A percentile compares a stretch with the other conserved stretches of the same genome.
Conservation (phyloP, 2,888 invertebrate species). For the Desoria tigrina region DNA sequence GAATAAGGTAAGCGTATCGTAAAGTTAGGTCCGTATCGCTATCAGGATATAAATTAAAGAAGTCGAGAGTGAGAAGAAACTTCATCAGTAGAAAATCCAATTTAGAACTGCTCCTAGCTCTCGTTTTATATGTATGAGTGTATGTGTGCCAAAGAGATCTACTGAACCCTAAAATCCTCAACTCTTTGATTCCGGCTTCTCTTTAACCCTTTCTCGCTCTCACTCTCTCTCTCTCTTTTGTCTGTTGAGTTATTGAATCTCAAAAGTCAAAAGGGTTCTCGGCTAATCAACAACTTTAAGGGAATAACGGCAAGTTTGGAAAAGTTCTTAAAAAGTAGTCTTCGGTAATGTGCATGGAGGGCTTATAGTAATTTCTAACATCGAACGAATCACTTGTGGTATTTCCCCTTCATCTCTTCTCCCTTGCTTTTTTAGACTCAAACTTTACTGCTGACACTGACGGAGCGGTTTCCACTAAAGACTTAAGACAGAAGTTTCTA, state of each 20-base stretch:
- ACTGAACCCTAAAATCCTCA: neutral
- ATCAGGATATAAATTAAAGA: constrained; percentile 19
- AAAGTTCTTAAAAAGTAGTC: constrained; percentile 8
- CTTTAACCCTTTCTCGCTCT: no score
- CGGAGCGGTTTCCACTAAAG: constrained; percentile 8
- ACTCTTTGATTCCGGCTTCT: constrained; percentile 16
- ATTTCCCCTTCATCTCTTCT: neutral
- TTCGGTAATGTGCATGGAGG: neutral
- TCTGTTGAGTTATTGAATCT: constrained; percentile 21
- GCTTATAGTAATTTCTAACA: neutral
- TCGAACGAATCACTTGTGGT: constrained; percentile 12
- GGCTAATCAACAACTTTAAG: constrained; percentile 24
- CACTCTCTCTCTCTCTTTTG: no score
- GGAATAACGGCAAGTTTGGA: constrained; percentile 15
- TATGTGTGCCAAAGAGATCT: constrained; percentile 9
- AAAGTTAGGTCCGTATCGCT: constrained; percentile 3
- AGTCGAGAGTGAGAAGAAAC: constrained; percentile 1
- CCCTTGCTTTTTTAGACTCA: constrained; percentile 2
- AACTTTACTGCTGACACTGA: constrained; percentile 25
- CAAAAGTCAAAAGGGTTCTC: constrained; percentile 19
- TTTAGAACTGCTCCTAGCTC: constrained; percentile 9
- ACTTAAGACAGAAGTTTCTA: constrained; percentile 13
- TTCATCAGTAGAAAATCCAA: constrained; percentile 21
- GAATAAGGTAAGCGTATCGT: neutral
- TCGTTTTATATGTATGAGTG: neutral